phyloP scores from a whole-genome alignment of 2,888 invertebrate species.

The Polylopha cassiicola region DNA sequence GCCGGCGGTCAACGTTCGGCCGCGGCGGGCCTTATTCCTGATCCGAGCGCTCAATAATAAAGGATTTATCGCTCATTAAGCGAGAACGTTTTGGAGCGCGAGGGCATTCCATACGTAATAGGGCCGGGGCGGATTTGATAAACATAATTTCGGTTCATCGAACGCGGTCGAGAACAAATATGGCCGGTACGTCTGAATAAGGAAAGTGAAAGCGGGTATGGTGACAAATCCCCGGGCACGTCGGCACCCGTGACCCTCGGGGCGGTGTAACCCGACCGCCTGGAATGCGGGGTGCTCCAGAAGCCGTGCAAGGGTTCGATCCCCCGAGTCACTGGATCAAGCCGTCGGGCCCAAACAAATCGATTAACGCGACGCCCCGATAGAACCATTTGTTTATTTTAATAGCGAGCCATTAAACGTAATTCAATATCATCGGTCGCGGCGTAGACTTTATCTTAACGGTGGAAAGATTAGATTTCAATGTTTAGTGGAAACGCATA shows the following conservation, averaged over 20 bases:
- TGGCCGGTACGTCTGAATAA: slow-evolving; percentile 40
- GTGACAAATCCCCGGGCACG: slow-evolving; percentile 49
- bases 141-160: slow-evolving; percentile 51
- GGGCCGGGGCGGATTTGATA: too few relatives aligned
- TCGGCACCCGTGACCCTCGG: slow-evolving; percentile 39
- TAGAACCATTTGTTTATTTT: too few relatives aligned
- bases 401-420: too few relatives aligned
- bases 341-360: slow-evolving; percentile 7
- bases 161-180: slow-evolving; percentile 49
- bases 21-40: slow-evolving; percentile 38
- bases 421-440: too few relatives aligned
- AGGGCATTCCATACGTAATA: slow-evolving; percentile 5
- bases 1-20: slow-evolving; percentile 47
- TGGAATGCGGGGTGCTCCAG: slow-evolving; percentile 42
- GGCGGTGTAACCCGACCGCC: slow-evolving; percentile 40
- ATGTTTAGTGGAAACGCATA: slow-evolving; percentile 8
- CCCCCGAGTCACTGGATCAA: slow-evolving; percentile 11
- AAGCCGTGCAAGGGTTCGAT: slow-evolving; percentile 36
- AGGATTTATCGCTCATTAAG: slow-evolving; percentile 62
- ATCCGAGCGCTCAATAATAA: slow-evolving; percentile 52
- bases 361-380: too few relatives aligned
- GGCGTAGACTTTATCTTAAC: slow-evolving; percentile 22
- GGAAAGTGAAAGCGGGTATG: slow-evolving; percentile 56
- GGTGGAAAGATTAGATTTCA: slow-evolving; percentile 22
- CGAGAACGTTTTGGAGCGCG: slow-evolving; percentile 27